Evolutionary conservation across 2,888 invertebrate genomes (phyloP).

Genomic region (Drosophila aldrichi): DNA sequence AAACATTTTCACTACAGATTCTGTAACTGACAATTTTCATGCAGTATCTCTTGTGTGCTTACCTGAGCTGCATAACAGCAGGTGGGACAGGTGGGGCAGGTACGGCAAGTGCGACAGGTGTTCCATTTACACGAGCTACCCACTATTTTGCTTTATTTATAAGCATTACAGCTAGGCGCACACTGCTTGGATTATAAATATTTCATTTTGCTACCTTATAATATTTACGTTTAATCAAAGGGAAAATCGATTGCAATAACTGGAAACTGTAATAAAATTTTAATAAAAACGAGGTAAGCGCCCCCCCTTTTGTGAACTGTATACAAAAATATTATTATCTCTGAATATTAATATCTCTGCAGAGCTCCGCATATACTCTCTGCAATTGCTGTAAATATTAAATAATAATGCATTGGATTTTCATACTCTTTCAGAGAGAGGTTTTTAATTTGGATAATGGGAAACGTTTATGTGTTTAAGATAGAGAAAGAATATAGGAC

Average conservation of each 20-base stretch:
- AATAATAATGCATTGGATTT: constrained; percentile 42
- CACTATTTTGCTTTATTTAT: background rate
- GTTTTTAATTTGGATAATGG: background rate
- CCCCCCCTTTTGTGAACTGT: constrained; percentile 35
- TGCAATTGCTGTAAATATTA: constrained; percentile 41
- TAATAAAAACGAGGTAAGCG: constrained; percentile 49
- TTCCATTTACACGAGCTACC: background rate
- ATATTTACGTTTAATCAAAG: constrained; percentile 84
- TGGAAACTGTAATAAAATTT: constrained; percentile 70
- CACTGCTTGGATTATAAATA: constrained; percentile 11
- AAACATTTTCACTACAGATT: background rate
- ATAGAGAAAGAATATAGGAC: background rate
- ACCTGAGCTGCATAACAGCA: background rate
- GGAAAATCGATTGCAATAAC: constrained; percentile 80
- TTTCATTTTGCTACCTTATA: constrained; percentile 32
- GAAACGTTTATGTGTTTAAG: background rate
- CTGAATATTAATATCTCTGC: constrained; percentile 3
- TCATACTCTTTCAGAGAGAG: constrained; percentile 2
- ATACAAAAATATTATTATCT: constrained; percentile 10
- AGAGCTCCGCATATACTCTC: constrained; percentile 12
- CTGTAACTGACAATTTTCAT: background rate
- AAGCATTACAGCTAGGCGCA: constrained; percentile 1
- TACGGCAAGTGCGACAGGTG: background rate
- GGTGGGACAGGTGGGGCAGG: background rate
- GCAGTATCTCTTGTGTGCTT: background rate